A percentile compares a stretch with the other conserved stretches of the same genome.
Conservation (phyloP, 1,140 invertebrate species). For the Drosophila pseudoobscura region DNA sequence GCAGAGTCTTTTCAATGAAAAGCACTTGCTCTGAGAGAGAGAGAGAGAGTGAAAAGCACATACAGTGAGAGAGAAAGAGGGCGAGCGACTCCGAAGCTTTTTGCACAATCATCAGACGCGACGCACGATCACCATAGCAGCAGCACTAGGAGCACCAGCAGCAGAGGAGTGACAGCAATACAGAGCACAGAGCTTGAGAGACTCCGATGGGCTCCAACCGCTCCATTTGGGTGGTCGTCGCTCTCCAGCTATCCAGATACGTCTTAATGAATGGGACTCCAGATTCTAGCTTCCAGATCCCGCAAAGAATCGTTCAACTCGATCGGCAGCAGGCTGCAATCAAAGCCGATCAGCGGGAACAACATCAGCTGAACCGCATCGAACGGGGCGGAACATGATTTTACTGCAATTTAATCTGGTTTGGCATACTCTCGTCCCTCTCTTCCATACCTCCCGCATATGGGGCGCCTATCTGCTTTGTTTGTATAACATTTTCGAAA, state of each 20-base stretch:
- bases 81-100: conserved; percentile 23
- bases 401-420: conserved; percentile 77
- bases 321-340: conserved; percentile 18
- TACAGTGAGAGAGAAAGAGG: conserved; percentile 12
- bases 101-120: conserved; percentile 52
- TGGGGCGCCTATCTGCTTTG: conserved; percentile 6
- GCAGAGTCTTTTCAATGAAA: conserved; percentile 73
- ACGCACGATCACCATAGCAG: too few relatives aligned
- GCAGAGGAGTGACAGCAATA: conserved; percentile 32
- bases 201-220: too few relatives aligned
- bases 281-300: neutral
- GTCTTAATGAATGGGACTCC: conserved; percentile 34
- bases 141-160: conserved; percentile 33
- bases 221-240: too few relatives aligned
- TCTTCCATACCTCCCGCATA: conserved; percentile 2
- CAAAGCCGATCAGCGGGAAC: conserved; percentile 5
- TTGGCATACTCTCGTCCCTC: conserved; percentile 22
- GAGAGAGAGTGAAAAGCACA: conserved; percentile 3
- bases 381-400: conserved; percentile 78
- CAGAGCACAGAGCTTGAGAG: conserved; percentile 2
- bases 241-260: conserved; percentile 1
- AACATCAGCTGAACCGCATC: conserved; percentile 69
- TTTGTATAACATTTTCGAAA: conserved; percentile 41
- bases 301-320: conserved; percentile 32
- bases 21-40: conserved; percentile 34